Percentiles rank a stretch among this genome's conserved stretches.
These are phyloP conservation scores for Dolichomitus sp. DNA, from an alignment of 2,888 invertebrate species.

Conservation along the genomic window DNA sequence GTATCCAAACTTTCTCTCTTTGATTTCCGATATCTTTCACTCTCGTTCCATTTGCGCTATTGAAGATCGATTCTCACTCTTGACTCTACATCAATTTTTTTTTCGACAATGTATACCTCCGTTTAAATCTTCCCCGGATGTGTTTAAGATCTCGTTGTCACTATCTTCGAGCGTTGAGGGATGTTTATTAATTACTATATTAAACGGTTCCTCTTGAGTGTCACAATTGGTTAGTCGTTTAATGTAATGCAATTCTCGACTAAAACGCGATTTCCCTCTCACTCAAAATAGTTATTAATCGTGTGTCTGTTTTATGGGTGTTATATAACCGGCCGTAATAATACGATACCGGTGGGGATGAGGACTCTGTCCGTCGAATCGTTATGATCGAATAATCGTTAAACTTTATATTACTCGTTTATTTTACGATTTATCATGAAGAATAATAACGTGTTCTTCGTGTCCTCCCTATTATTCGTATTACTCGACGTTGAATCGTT, in stretches of 20 bases:
- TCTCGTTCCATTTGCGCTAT: constrained; percentile 13
- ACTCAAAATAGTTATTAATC: constrained; percentile 20
- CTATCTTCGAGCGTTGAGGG: constrained; percentile 19
- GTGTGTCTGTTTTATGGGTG: constrained; percentile 8
- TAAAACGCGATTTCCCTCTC: constrained; percentile 11
- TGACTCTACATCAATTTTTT: not conserved
- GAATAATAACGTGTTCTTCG: not conserved
- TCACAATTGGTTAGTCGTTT: constrained; percentile 22
- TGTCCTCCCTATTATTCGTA: constrained; percentile 2
- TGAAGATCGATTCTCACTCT: constrained; percentile 3
- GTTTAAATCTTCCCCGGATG: constrained; percentile 45
- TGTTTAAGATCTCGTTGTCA: constrained; percentile 46
- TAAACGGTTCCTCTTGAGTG: constrained; percentile 7
- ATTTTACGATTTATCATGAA: constrained; percentile 15
- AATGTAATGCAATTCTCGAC: constrained; percentile 39
- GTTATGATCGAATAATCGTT: constrained; percentile 42
- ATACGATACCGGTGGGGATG: not conserved
- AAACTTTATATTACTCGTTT: constrained; percentile 7
- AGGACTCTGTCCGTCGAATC: not conserved
- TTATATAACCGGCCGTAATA: not conserved
- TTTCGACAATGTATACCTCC: constrained; percentile 53
- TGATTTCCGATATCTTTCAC: constrained; percentile 20
- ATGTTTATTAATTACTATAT: constrained; percentile 26
- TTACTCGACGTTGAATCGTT: not conserved
- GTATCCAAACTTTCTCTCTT: constrained; percentile 13